phyloP scores from a whole-genome alignment of 2,113 vertebrate genomes.

The Pomatostomus ruficeps region DNA sequence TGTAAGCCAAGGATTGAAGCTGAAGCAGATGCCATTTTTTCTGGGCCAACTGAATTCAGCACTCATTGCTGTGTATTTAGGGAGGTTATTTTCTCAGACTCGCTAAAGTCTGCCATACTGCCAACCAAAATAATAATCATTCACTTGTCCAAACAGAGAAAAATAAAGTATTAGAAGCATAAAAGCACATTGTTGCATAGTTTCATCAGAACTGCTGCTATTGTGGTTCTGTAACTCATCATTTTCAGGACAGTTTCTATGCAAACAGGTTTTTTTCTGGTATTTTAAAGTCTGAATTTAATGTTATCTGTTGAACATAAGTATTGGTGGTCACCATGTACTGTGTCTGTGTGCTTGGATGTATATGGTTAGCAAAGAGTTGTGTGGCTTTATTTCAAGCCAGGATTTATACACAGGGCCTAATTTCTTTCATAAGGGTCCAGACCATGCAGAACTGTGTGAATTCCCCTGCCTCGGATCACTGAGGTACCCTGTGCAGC shows the following conservation, averaged over 20 bases:
- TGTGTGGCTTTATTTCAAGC: neutral
- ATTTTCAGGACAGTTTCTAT: neutral
- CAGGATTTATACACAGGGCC: neutral
- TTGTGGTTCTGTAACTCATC: neutral
- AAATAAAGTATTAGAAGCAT: neutral
- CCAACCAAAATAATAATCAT: constrained; percentile 22
- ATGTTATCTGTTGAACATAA: neutral
- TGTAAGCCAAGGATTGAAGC: neutral
- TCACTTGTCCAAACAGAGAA: constrained; percentile 20
- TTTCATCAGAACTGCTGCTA: neutral
- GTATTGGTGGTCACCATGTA: neutral
- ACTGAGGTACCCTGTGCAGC: neutral
- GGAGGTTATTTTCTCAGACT: neutral
- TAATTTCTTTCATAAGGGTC: neutral
- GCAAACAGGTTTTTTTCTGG: neutral
- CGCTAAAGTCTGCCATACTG: neutral
- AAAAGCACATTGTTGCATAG: neutral
- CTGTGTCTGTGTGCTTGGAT: neutral
- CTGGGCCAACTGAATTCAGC: constrained; percentile 1
- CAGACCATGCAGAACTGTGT: neutral
- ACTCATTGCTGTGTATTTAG: neutral
- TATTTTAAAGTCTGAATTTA: neutral
- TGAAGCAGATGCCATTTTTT: constrained; percentile 26
- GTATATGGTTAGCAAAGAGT: neutral
- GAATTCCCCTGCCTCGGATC: neutral